Conservation (phyloP, 2,888 invertebrate genomes). For the Temnothorax unifasciatus region DNA sequence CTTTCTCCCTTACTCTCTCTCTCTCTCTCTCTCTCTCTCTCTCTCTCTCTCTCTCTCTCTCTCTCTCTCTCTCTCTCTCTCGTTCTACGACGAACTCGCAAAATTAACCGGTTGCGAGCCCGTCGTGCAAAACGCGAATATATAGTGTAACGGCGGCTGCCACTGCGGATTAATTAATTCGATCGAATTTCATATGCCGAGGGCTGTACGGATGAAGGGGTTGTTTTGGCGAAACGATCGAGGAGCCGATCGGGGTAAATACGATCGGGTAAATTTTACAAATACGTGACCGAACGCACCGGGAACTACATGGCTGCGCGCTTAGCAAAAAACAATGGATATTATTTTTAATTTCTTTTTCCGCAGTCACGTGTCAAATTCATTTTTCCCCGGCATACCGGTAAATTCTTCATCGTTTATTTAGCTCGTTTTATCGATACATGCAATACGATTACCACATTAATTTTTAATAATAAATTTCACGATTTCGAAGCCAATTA, state of each 20-base stretch:
- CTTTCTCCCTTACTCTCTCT: background rate
- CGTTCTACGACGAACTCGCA: constrained; percentile 12
- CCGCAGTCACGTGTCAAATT: constrained; percentile 34
- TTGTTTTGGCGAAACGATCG: constrained; percentile 53
- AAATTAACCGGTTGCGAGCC: constrained; percentile 36
- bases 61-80: background rate
- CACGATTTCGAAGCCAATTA: constrained; percentile 3
- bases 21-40: background rate
- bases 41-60: no score
- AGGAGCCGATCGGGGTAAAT: constrained; percentile 45
- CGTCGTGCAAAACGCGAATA: constrained; percentile 28
- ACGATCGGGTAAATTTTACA: constrained; percentile 38
- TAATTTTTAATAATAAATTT: constrained; percentile 38
- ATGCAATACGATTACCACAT: background rate
- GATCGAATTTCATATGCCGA: constrained; percentile 59
- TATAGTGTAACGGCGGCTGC: constrained; percentile 23
- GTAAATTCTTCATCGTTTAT: constrained; percentile 9
- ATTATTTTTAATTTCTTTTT: constrained; percentile 47
- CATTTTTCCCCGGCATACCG: background rate
- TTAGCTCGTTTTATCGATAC: constrained; percentile 1
- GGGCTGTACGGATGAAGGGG: constrained; percentile 40
- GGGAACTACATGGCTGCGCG: background rate
- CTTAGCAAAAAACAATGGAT: constrained; percentile 31
- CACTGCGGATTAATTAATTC: constrained; percentile 54
- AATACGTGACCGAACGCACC: constrained; percentile 1